phyloP scores from a whole-genome alignment of 2,888 invertebrate genomes.

The Xestia rhomboidea region DNA sequence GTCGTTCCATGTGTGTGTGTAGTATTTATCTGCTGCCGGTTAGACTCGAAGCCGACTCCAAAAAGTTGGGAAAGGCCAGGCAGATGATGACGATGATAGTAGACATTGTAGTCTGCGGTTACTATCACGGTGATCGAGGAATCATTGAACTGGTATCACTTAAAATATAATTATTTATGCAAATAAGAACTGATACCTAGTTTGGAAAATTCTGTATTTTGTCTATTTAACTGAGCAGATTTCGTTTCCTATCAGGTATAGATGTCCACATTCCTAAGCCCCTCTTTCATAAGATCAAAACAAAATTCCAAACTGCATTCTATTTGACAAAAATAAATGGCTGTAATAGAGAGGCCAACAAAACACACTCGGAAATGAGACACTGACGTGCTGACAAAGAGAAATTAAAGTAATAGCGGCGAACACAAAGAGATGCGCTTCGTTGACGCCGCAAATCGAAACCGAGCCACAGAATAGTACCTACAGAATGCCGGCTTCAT shows the following conservation, averaged over 20 bases:
- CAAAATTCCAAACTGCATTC: conserved; percentile 9
- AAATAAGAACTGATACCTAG: background rate
- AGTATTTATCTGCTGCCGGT: background rate
- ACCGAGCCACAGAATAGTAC: conserved; percentile 50
- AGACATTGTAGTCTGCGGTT: background rate
- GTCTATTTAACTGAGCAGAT: background rate
- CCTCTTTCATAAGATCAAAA: background rate
- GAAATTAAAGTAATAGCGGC: conserved; percentile 71
- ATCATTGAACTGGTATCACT: background rate
- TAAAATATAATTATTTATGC: background rate
- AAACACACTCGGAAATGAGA: conserved; percentile 61
- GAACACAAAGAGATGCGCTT: conserved; percentile 54
- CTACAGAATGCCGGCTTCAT: conserved; percentile 5
- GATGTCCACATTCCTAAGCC: background rate
- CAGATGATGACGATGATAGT: background rate
- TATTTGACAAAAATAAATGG: conserved; percentile 43
- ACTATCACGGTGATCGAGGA: background rate
- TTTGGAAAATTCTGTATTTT: background rate
- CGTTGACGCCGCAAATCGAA: conserved; percentile 73
- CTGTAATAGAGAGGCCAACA: conserved; percentile 46
- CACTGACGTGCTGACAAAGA: conserved; percentile 60
- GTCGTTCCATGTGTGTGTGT: background rate
- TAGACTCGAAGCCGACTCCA: background rate
- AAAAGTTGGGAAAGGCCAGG: background rate
- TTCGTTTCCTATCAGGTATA: background rate